Percentiles rank a stretch among this genome's conserved stretches.
Evolutionary conservation across 2,888 invertebrate species (phyloP).

Genomic region (Tipula helvola): DNA sequence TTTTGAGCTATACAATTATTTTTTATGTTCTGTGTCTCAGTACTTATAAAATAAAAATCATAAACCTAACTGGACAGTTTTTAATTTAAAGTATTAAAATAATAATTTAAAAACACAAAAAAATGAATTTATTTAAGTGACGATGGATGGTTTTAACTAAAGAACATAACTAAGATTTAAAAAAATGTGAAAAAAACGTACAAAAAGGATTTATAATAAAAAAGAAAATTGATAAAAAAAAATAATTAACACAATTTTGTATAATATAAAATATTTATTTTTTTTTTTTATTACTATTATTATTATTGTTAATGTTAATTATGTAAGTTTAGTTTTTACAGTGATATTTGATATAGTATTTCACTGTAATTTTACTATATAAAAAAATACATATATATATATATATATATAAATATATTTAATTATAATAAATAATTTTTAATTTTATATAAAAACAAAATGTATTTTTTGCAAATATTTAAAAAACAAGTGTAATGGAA

Average conservation of each 20-base stretch:
- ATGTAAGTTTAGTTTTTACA: background rate
- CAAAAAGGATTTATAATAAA: background rate
- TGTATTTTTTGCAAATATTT: background rate
- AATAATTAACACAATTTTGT: background rate
- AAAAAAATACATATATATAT: background rate
- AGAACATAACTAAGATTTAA: background rate
- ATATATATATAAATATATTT: background rate
- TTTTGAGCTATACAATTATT: background rate
- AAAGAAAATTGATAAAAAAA: background rate
- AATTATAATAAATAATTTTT: background rate
- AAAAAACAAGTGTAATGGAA: background rate
- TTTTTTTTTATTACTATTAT: background rate
- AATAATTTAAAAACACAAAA: background rate
- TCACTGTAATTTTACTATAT: background rate
- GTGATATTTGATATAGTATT: background rate
- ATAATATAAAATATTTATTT: background rate
- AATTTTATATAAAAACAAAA: background rate
- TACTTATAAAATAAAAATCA: background rate
- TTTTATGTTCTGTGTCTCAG: background rate
- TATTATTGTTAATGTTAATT: background rate
- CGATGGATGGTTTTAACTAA: background rate
- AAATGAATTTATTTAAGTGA: background rate
- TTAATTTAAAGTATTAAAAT: background rate
- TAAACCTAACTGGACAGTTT: background rate
- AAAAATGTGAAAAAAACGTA: background rate